These are phyloP conservation scores for Porites lobata DNA, from an alignment of 92 coral and sea anemone species.

Conservation along the genomic window DNA sequence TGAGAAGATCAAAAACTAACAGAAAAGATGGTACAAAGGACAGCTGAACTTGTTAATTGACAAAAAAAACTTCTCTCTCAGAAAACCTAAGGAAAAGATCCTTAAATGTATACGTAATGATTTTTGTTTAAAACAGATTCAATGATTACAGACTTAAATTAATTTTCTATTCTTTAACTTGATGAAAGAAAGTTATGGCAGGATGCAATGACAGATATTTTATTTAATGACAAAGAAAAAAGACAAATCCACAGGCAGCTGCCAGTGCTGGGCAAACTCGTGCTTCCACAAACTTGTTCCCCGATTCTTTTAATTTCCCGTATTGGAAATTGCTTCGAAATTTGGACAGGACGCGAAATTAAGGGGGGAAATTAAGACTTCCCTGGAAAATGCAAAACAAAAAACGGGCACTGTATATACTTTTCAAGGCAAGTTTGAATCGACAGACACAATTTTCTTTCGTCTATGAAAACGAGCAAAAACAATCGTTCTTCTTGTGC, in stretches of 20 bases:
- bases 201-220: constrained; percentile 26
- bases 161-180: background rate
- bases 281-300: constrained; percentile 4
- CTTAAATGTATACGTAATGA: background rate
- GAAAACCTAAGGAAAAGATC: constrained; percentile 1
- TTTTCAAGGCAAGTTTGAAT: background rate
- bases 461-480: background rate
- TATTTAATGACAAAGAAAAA: constrained; percentile 26
- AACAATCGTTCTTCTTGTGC: background rate
- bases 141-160: constrained; percentile 21
- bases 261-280: constrained; percentile 33
- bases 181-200: constrained; percentile 51
- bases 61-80: constrained; percentile 16
- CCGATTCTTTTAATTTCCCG: constrained; percentile 18
- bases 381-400: constrained; percentile 8
- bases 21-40: constrained; percentile 13
- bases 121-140: background rate
- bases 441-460: background rate
- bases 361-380: constrained; percentile 14
- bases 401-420: background rate
- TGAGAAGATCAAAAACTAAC: background rate
- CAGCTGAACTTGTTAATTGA: constrained; percentile 36
- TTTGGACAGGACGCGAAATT: constrained; percentile 14
- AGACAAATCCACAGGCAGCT: constrained; percentile 44
- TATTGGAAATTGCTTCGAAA: background rate